Evolutionary conservation across 92 coral and sea anemone genomes (phyloP).

Genomic region (Virgularia gustaviana): DNA sequence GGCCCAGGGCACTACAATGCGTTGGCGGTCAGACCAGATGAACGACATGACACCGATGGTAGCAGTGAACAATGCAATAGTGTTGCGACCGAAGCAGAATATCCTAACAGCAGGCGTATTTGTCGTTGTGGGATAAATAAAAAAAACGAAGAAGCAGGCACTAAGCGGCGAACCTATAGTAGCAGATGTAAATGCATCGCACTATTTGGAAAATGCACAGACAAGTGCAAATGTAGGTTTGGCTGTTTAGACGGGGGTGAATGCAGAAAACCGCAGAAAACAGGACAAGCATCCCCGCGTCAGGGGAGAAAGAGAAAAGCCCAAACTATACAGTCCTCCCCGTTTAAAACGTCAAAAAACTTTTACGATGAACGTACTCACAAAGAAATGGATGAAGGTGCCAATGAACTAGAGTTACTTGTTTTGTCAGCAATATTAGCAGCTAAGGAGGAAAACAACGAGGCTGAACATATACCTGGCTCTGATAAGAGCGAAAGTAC

Average conservation of each 20-base stretch:
- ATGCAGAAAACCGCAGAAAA: neutral
- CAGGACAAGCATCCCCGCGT: neutral
- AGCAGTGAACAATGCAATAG: neutral
- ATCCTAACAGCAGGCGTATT: neutral
- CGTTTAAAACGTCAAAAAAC: constrained; percentile 25
- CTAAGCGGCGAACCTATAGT: constrained; percentile 34
- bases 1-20: constrained; percentile 53
- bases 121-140: constrained; percentile 44
- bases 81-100: neutral
- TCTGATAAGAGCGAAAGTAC: neutral
- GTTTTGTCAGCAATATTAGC: neutral
- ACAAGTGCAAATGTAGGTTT: constrained; percentile 41
- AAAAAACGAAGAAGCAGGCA: constrained; percentile 6
- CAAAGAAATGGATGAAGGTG: constrained; percentile 28
- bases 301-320: constrained; percentile 39
- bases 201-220: constrained; percentile 27
- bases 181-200: constrained; percentile 45
- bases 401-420: constrained; percentile 28
- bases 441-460: neutral
- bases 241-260: constrained; percentile 29
- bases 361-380: constrained; percentile 33
- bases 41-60: neutral
- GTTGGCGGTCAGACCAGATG: neutral
- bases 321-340: constrained; percentile 37
- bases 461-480: too few relatives aligned